Conservation (phyloP, 2,797 vertebrate species). For the Delichon dasypus region DNA sequence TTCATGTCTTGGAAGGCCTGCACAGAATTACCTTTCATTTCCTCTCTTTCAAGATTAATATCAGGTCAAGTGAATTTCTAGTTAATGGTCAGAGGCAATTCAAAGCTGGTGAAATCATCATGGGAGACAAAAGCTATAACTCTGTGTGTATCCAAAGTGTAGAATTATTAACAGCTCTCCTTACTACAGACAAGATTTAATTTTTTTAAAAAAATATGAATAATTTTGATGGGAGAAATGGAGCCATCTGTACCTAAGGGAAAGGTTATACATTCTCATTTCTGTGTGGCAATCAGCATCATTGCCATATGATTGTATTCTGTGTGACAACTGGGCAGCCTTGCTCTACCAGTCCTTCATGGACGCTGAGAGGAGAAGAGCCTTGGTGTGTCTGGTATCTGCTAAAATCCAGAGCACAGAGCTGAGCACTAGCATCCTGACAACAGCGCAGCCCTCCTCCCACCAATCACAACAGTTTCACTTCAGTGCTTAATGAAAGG, state of each 20-base stretch:
- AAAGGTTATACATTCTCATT: background rate
- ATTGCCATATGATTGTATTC: fast-evolving
- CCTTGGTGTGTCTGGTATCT: background rate
- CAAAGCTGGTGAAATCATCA: conserved; percentile 2
- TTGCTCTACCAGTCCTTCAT: background rate
- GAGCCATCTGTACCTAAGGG: background rate
- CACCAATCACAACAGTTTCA: background rate
- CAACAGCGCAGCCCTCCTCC: fast-evolving
- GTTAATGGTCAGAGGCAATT: conserved; percentile 34
- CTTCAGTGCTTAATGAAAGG: background rate
- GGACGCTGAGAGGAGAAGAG: background rate
- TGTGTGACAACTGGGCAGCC: background rate
- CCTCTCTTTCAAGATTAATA: conserved; percentile 37
- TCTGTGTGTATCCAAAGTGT: background rate
- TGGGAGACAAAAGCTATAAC: background rate
- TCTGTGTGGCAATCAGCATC: background rate
- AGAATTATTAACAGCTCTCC: background rate
- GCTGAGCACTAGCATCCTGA: background rate
- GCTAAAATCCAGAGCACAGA: background rate
- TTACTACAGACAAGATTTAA: background rate
- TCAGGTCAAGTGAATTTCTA: conserved; percentile 42
- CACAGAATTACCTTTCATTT: conserved; percentile 42
- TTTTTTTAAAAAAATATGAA: background rate
- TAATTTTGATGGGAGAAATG: background rate
- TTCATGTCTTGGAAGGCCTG: conserved; percentile 34